Evolutionary conservation across 2,888 invertebrate genomes (phyloP).

Genomic region (Matsumyia berberina): DNA sequence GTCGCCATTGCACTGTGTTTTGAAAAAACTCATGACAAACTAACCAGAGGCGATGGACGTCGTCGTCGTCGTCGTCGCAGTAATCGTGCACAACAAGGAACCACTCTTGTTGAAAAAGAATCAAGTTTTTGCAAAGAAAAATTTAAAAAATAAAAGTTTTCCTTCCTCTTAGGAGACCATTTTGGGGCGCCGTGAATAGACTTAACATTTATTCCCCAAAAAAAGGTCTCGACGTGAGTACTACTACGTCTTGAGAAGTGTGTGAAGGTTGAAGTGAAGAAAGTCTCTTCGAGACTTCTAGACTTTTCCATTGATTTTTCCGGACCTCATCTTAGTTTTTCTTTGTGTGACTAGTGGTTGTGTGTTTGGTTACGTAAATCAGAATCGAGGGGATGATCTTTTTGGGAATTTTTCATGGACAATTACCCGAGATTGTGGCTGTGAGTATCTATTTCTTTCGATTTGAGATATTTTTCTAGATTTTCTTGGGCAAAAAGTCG

Average conservation of each 20-base stretch:
- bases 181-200: conserved; percentile 40
- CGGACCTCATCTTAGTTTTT: conserved; percentile 16
- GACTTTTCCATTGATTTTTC: conserved; percentile 39
- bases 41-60: conserved; percentile 43
- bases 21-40: conserved; percentile 34
- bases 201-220: background rate
- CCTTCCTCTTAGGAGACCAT: conserved; percentile 33
- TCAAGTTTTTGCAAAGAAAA: background rate
- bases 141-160: conserved; percentile 2
- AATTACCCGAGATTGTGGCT: conserved; percentile 30
- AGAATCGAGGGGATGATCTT: conserved; percentile 43
- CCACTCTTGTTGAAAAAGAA: conserved; percentile 12
- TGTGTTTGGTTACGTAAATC: conserved; percentile 47
- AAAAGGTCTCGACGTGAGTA: conserved; percentile 42
- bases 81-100: conserved; percentile 31
- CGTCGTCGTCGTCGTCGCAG: too few species aligned
- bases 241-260: conserved; percentile 14
- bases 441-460: conserved; percentile 35
- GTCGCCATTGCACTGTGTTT: conserved; percentile 39
- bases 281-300: conserved; percentile 5
- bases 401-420: conserved; percentile 21
- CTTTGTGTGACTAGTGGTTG: conserved; percentile 15
- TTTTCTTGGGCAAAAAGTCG: background rate
- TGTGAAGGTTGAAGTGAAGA: background rate
- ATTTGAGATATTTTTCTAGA: background rate